These are phyloP conservation scores for Acanthopleura granulata DNA, from an alignment of 2,888 invertebrate genomes.

Conservation along the genomic window DNA sequence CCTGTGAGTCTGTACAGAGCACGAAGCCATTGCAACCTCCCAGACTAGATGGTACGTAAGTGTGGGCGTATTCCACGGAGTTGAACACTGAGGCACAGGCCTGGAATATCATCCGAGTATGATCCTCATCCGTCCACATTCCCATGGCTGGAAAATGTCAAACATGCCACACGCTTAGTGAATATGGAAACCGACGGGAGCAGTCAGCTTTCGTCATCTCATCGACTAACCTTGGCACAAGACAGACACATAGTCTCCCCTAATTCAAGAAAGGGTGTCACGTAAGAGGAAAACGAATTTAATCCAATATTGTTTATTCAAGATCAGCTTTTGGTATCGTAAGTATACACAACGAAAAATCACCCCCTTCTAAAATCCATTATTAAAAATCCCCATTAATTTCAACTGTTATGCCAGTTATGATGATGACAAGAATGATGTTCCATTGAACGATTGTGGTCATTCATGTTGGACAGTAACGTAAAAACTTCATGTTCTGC, in stretches of 20 bases:
- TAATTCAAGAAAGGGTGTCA: no score
- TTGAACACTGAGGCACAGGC: neutral
- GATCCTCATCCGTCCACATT: neutral
- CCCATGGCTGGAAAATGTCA: neutral
- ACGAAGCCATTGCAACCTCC: neutral
- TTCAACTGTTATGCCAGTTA: neutral
- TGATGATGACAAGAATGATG: conserved; percentile 4
- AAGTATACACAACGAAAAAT: neutral
- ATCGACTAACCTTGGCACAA: no score
- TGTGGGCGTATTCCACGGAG: neutral
- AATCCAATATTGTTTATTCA: no score
- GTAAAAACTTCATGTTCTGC: neutral
- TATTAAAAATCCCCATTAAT: neutral
- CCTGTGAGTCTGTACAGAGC: neutral
- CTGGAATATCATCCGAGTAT: neutral
- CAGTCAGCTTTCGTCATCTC: no score
- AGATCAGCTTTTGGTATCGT: no score
- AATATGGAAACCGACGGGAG: no score
- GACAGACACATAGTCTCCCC: no score
- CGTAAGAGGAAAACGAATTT: no score
- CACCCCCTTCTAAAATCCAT: neutral
- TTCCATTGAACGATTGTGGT: neutral
- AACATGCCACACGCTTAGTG: no score
- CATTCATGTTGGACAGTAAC: neutral
- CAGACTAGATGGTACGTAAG: neutral